Base-by-base conservation (phyloP, 2,797 vertebrate genomes). In the Myotis findleyi region DNA sequence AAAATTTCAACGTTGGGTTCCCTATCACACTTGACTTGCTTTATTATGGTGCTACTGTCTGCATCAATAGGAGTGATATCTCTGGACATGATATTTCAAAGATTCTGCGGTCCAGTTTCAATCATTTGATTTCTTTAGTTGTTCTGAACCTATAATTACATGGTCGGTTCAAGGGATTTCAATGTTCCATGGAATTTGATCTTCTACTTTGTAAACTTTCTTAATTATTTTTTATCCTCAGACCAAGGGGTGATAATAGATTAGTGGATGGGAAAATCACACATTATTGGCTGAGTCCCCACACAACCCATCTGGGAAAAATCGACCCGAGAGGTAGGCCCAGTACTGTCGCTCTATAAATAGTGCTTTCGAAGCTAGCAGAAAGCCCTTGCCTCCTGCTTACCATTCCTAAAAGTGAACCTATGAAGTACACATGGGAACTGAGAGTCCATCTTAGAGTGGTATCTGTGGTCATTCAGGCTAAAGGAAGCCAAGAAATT, bases 51-150 rank as follows among this genome's bases (percentile, higher is more conserved):
- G 41, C 62, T 81, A 66, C 23, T 62, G 41, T 91, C 33, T 86
- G 20, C 38, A 59, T 80, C 53, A 81, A 38, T 66, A 55, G 51
- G 41, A 79, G 25, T 92, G 66, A 69, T 59, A 76, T 90, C 38
- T 76, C 51, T 44, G 91, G 59, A 84, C 90, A 49, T 79, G 51
- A 90, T 94, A 72, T 96, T 91, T 89, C 14, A 75, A 79, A 89
- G 57, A 92, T 66, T 71, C 23, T 81, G 71, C 57, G 47, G 41
- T 72, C 72, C 14, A 57, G 27, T 87, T 94, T 87, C 66, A 90
- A 57, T 87, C 36, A 5, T 79, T 71, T 86, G 11, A 59, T 89
- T 84, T 82, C 41, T 87, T 89, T 25, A 41, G 20, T 68, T 93
- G 36, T 90, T 93, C 80, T 77, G 17, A 95, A 38, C 30, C 59